Conservation (phyloP, 2,888 invertebrate species). For the Elmis aenea region DNA sequence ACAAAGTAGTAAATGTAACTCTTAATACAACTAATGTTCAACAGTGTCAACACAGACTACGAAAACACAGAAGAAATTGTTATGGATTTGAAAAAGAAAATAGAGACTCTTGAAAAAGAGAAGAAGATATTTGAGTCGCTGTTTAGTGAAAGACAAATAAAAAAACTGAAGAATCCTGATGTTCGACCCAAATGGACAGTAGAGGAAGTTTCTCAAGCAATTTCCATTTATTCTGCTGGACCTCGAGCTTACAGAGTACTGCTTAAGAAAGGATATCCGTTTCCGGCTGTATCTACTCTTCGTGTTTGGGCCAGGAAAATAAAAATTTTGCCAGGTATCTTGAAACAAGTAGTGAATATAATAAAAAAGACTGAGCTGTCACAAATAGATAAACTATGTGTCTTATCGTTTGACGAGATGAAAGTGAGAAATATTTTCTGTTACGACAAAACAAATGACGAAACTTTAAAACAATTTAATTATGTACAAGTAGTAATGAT, state of each 20-base stretch:
- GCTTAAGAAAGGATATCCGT: conserved; percentile 22
- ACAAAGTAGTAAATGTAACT: no score
- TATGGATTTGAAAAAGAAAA: conserved; percentile 7
- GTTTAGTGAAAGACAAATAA: conserved; percentile 6
- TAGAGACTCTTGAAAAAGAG: conserved; percentile 6
- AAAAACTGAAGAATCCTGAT: conserved; percentile 6
- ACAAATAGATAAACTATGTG: conserved; percentile 15
- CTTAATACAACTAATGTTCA: no score
- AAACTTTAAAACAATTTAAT: conserved; percentile 19
- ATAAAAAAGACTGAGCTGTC: conserved; percentile 9
- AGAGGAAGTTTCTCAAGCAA: conserved; percentile 21
- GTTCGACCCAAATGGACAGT: conserved; percentile 7
- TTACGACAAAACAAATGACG: conserved; percentile 22
- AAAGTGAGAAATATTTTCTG: conserved; percentile 17
- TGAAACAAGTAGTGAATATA: conserved; percentile 7
- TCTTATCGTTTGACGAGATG: conserved; percentile 24
- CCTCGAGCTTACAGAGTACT: conserved; percentile 18
- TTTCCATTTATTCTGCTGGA: conserved; percentile 17
- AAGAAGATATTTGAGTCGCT: conserved; percentile 1
- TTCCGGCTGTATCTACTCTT: conserved; percentile 20
- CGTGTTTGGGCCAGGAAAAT: conserved; percentile 19
- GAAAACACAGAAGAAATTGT: conserved; percentile 7
- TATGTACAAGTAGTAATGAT: conserved; percentile 21
- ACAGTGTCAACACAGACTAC: conserved; percentile 8
- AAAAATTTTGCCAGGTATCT: conserved; percentile 14